Percentiles rank a stretch among this genome's conserved stretches.
Conservation (phyloP, 2,113 vertebrate genomes). For the Calidris pugnax region DNA sequence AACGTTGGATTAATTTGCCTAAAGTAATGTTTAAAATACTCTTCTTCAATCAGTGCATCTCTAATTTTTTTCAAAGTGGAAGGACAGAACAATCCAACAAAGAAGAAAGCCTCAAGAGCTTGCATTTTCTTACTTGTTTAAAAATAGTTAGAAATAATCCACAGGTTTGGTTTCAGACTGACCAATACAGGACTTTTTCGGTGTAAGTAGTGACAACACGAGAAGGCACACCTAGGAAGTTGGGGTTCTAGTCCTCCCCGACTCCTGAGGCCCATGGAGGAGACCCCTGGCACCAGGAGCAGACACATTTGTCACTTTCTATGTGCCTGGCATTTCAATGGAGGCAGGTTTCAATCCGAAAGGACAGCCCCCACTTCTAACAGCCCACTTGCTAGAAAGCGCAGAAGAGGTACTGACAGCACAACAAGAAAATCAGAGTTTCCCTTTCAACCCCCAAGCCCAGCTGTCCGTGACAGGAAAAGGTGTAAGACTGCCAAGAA, state of each 20-base stretch:
- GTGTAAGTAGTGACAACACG: fast-evolving
- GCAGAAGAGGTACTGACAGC: neutral
- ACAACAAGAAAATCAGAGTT: neutral
- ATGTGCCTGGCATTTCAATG: neutral
- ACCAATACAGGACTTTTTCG: neutral
- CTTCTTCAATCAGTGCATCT: neutral
- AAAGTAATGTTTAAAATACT: neutral
- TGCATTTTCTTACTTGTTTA: neutral
- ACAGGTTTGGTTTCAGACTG: neutral
- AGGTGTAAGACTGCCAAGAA: neutral
- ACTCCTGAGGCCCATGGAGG: neutral
- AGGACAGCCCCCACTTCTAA: neutral
- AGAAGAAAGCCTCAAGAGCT: neutral
- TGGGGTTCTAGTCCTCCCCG: neutral
- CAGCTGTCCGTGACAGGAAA: fast-evolving
- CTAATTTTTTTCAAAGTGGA: neutral
- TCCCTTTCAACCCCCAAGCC: neutral
- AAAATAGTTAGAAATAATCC: neutral
- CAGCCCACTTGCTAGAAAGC: neutral
- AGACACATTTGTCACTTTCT: neutral
- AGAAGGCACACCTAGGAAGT: neutral
- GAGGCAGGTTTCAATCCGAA: neutral
- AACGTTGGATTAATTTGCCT: neutral
- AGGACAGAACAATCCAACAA: neutral
- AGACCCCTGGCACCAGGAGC: neutral